Conservation (phyloP, 2,113 vertebrate species). For the Hippocampus mohnikei region DNA sequence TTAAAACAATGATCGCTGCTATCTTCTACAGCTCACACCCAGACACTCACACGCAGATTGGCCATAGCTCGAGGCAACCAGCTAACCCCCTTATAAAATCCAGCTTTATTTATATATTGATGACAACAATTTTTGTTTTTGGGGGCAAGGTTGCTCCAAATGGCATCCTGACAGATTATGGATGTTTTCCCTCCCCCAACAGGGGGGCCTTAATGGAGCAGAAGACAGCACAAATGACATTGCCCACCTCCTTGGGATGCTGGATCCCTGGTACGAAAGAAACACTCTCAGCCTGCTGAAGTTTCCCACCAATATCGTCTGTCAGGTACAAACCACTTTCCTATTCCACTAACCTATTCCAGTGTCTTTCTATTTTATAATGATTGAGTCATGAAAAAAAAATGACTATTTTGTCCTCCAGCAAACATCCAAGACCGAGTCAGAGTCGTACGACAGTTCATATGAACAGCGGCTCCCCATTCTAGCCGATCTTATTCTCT, state of each 20-base stretch:
- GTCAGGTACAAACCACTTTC: constrained; percentile 75
- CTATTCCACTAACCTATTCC: too few species aligned
- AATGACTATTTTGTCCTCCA: constrained; percentile 21
- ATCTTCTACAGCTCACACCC: too few species aligned
- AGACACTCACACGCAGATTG: too few species aligned
- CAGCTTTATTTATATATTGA: too few species aligned
- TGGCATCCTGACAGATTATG: too few species aligned
- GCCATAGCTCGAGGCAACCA: too few species aligned
- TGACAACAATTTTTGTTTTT: too few species aligned
- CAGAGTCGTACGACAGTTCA: constrained; percentile 55
- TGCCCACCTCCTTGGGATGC: constrained; percentile 88
- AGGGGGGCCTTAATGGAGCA: constrained; percentile 39
- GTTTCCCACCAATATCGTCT: constrained; percentile 82
- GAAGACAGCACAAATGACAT: constrained; percentile 90
- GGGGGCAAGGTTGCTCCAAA: too few species aligned
- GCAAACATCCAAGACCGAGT: constrained; percentile 82
- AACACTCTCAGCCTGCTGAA: constrained; percentile 87
- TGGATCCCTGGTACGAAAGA: constrained; percentile 95
- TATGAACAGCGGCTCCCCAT: constrained; percentile 81
- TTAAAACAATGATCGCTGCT: too few species aligned
- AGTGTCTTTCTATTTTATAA: too few species aligned
- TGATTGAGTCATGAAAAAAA: not conserved
- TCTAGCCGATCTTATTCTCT: constrained; percentile 90
- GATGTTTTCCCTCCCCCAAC: not conserved
- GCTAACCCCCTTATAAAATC: too few species aligned